These are phyloP conservation scores for Hirtodrosophila trivittata DNA, from an alignment of 2,888 invertebrate species.

Conservation along the genomic window DNA sequence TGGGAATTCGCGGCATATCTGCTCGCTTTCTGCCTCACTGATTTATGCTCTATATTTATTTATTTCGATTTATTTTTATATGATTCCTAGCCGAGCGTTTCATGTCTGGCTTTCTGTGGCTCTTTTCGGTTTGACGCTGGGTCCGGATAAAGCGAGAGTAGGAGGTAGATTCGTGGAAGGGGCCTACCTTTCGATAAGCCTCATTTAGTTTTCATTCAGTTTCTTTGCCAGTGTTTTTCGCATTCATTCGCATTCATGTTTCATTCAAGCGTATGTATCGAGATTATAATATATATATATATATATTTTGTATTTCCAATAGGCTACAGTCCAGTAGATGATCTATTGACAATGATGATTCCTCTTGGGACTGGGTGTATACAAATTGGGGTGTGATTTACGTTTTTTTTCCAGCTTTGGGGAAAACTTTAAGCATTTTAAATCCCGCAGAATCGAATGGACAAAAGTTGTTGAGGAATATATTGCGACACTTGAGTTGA, in stretches of 20 bases:
- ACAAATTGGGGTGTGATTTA: neutral
- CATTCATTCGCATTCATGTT: constrained; percentile 16
- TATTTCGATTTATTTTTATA: constrained; percentile 54
- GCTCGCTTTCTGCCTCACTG: constrained; percentile 70
- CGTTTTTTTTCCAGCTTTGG: too few relatives aligned
- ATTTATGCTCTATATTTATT: constrained; percentile 70
- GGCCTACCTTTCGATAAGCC: constrained; percentile 58
- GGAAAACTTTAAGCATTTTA: too few relatives aligned
- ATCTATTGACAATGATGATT: neutral
- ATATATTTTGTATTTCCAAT: neutral
- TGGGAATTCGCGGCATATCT: constrained; percentile 55
- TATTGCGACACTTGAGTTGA: constrained; percentile 42
- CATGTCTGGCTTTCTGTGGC: constrained; percentile 26
- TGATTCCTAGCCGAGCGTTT: constrained; percentile 40
- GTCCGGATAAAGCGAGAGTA: neutral
- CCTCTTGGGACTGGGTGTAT: constrained; percentile 16
- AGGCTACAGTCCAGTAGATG: too few relatives aligned
- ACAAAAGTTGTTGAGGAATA: constrained; percentile 13
- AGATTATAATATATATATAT: constrained; percentile 21
- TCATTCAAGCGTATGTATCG: constrained; percentile 47
- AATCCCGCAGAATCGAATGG: too few relatives aligned
- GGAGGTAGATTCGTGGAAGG: neutral
- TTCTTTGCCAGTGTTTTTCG: constrained; percentile 12
- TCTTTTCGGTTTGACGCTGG: too few relatives aligned
- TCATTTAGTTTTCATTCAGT: constrained; percentile 71